phyloP scores from a whole-genome alignment of 2,113 vertebrate genomes.

The Gymnobelideus leadbeateri region DNA sequence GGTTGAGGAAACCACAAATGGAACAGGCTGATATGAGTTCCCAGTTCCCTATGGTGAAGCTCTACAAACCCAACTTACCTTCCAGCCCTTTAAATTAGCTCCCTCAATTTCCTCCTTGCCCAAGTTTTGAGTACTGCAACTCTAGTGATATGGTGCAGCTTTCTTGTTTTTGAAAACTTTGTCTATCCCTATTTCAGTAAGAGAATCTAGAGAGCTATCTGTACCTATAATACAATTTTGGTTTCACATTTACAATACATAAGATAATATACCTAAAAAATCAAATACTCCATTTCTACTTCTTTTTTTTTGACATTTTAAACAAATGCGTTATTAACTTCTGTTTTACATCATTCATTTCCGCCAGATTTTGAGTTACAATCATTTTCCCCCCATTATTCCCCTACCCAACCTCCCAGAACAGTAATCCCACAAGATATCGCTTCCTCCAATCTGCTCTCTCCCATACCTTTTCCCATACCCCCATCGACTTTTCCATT shows the following conservation, averaged over 20 bases:
- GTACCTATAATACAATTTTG: not conserved
- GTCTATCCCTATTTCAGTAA: constrained; percentile 31
- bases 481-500: too few relatives aligned
- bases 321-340: too few relatives aligned
- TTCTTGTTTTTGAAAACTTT: constrained; percentile 9
- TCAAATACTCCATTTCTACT: not conserved
- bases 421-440: too few relatives aligned
- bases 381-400: too few relatives aligned
- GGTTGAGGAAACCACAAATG: not conserved
- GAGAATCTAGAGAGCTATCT: constrained; percentile 21
- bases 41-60: not conserved
- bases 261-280: constrained; percentile 6
- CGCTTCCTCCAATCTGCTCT: too few relatives aligned
- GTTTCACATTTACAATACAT: constrained; percentile 38
- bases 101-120: not conserved
- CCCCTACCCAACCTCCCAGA: too few relatives aligned
- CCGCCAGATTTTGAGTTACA: too few relatives aligned
- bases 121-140: constrained; percentile 10
- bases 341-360: too few relatives aligned
- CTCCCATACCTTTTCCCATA: too few relatives aligned
- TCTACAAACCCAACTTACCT: not conserved
- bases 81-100: not conserved
- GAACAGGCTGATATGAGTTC: not conserved
- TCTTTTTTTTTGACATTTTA: too few relatives aligned
- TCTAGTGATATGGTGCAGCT: not conserved